phyloP scores from a whole-genome alignment of 2,113 vertebrate species.

The Girardinichthys multiradiatus region DNA sequence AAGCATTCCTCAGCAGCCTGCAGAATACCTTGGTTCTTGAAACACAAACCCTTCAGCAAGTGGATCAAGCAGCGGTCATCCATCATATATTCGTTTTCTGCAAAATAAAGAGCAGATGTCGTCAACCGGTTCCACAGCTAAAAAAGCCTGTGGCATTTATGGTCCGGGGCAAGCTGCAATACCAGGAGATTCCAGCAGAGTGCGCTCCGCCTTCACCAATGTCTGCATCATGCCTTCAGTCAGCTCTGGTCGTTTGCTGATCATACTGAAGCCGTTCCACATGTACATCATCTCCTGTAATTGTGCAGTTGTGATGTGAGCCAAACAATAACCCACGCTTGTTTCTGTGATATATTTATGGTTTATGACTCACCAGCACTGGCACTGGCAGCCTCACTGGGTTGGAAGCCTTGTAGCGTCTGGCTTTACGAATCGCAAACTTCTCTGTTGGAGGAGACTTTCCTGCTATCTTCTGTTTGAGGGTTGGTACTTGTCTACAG shows the following conservation, averaged over 20 bases:
- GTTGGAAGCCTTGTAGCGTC: slow-evolving; percentile 76
- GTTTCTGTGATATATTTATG: neutral
- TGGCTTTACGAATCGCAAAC: slow-evolving; percentile 85
- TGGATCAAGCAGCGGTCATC: slow-evolving; percentile 80
- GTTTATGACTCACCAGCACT: slow-evolving; percentile 75
- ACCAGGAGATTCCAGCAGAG: slow-evolving; percentile 76
- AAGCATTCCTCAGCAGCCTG: slow-evolving; percentile 80
- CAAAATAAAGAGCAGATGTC: neutral
- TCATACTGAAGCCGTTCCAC: slow-evolving; percentile 86
- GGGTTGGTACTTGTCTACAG: slow-evolving; percentile 80
- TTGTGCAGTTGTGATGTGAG: neutral
- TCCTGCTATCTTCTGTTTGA: slow-evolving; percentile 86
- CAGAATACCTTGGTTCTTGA: slow-evolving; percentile 79
- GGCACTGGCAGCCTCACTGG: slow-evolving; percentile 77
- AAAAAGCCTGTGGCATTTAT: neutral
- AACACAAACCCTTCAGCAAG: slow-evolving; percentile 82
- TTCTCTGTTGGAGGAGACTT: slow-evolving; percentile 87
- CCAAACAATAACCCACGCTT: neutral
- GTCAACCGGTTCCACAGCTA: neutral
- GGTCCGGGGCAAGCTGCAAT: slow-evolving; percentile 5
- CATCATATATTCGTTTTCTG: slow-evolving; percentile 74
- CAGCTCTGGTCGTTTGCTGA: slow-evolving; percentile 77
- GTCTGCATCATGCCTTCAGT: slow-evolving; percentile 81
- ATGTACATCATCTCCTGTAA: slow-evolving; percentile 88
- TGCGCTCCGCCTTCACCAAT: slow-evolving; percentile 76